These are phyloP conservation scores for Cirrhinus molitorella DNA, from an alignment of 2,797 vertebrate genomes.

Conservation along the genomic window DNA sequence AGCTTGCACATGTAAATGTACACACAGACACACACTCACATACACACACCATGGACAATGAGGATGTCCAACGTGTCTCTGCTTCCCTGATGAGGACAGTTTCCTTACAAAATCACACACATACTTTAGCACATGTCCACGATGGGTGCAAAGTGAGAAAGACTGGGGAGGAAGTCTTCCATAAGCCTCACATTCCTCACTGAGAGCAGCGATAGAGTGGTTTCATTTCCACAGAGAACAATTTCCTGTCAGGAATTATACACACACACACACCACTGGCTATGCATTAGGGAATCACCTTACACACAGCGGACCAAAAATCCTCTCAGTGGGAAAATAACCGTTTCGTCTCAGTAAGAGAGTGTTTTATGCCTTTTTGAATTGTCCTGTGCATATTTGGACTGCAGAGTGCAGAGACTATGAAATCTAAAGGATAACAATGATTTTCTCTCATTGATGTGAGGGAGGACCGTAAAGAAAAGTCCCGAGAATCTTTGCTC, in stretches of 20 bases:
- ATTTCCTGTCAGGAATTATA: constrained; percentile 65
- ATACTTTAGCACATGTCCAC: constrained; percentile 35
- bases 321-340: constrained; percentile 60
- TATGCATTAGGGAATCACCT: constrained; percentile 58
- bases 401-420: constrained; percentile 7
- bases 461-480: neutral
- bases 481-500: neutral
- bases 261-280: constrained; percentile 50
- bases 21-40: constrained; percentile 6
- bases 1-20: constrained; percentile 35
- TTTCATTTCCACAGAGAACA: constrained; percentile 67
- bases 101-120: constrained; percentile 35
- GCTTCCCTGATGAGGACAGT: constrained; percentile 18
- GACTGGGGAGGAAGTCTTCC: constrained; percentile 62
- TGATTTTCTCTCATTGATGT: constrained; percentile 24
- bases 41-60: constrained; percentile 27
- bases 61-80: constrained; percentile 19
- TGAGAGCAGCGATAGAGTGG: constrained; percentile 57
- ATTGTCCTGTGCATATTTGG: constrained; percentile 40
- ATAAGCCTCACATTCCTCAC: constrained; percentile 66
- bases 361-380: constrained; percentile 49
- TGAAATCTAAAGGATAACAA: constrained; percentile 47
- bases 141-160: constrained; percentile 37
- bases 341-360: constrained; percentile 57
- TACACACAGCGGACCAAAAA: constrained; percentile 56